phyloP scores from a whole-genome alignment of 2,888 invertebrate genomes.

The Autographa pulchrina region DNA sequence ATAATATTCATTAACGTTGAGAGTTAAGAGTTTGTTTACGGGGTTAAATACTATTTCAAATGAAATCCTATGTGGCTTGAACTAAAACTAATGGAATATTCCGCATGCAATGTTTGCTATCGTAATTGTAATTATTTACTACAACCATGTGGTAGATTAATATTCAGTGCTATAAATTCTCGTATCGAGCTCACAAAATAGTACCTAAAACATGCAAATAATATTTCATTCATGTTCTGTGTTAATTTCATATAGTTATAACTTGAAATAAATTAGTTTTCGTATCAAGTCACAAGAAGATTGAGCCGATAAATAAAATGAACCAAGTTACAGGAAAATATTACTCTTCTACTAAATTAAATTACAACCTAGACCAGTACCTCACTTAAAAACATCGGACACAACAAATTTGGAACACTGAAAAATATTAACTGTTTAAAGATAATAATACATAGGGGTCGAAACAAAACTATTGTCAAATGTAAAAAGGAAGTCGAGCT shows the following conservation, averaged over 20 bases:
- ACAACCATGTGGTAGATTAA: background rate
- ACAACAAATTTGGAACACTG: too few species aligned
- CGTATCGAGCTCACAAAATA: background rate
- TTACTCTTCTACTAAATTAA: too few species aligned
- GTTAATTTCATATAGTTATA: too few species aligned
- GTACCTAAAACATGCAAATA: background rate
- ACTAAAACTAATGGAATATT: background rate
- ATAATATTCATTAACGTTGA: background rate
- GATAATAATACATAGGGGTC: background rate
- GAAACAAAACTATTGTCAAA: constrained; percentile 4
- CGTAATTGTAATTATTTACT: background rate
- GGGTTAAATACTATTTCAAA: background rate
- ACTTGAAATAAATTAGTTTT: too few species aligned
- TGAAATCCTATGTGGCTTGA: background rate
- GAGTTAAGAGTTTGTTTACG: background rate
- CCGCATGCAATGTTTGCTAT: background rate
- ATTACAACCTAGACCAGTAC: too few species aligned
- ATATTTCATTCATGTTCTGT: too few species aligned
- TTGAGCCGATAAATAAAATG: too few species aligned
- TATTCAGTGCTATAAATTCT: background rate
- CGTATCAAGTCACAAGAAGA: too few species aligned
- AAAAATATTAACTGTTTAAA: background rate
- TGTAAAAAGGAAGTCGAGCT: background rate
- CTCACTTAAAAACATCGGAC: too few species aligned
- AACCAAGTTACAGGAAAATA: too few species aligned